Percentiles rank a stretch among this genome's conserved stretches.
Evolutionary conservation across 1,140 invertebrate species (phyloP).

Genomic region (Drosophila pseudoananassae): DNA sequence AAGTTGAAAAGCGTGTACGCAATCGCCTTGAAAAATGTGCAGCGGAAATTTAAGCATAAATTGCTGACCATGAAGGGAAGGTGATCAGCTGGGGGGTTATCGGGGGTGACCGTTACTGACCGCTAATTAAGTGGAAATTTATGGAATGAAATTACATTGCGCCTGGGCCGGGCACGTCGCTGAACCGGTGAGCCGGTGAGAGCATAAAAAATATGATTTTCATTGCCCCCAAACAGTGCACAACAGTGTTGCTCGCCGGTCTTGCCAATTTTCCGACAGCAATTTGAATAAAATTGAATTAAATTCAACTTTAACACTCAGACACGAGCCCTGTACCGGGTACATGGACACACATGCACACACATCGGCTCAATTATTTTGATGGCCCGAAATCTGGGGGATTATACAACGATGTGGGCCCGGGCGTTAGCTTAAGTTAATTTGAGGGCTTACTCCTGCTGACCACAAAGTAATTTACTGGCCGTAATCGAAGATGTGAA

Average conservation of each 20-base stretch:
- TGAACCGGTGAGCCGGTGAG: constrained; percentile 21
- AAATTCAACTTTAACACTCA: constrained; percentile 46
- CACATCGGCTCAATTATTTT: constrained; percentile 57
- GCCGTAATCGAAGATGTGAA: constrained; percentile 4
- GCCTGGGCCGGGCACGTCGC: background rate
- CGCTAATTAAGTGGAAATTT: constrained; percentile 81
- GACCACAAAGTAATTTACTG: constrained; percentile 50
- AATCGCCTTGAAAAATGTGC: constrained; percentile 81
- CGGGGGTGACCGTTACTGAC: constrained; percentile 31
- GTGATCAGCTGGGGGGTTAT: background rate
- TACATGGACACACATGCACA: background rate
- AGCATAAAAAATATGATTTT: constrained; percentile 77
- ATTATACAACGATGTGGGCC: constrained; percentile 30
- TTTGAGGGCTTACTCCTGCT: constrained; percentile 32
- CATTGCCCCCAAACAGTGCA: constrained; percentile 21
- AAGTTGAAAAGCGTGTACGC: constrained; percentile 71
- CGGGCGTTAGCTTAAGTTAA: constrained; percentile 25
- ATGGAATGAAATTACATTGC: constrained; percentile 76
- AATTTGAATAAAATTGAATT: constrained; percentile 81
- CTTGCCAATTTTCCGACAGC: constrained; percentile 65
- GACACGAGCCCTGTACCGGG: constrained; percentile 3
- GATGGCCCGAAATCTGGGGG: constrained; percentile 49
- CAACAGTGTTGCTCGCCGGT: constrained; percentile 12
- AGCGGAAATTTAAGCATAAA: constrained; percentile 79
- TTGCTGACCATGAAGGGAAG: constrained; percentile 60